phyloP scores from a whole-genome alignment of 2,113 vertebrate species.

The Xyliphius kryptos region DNA sequence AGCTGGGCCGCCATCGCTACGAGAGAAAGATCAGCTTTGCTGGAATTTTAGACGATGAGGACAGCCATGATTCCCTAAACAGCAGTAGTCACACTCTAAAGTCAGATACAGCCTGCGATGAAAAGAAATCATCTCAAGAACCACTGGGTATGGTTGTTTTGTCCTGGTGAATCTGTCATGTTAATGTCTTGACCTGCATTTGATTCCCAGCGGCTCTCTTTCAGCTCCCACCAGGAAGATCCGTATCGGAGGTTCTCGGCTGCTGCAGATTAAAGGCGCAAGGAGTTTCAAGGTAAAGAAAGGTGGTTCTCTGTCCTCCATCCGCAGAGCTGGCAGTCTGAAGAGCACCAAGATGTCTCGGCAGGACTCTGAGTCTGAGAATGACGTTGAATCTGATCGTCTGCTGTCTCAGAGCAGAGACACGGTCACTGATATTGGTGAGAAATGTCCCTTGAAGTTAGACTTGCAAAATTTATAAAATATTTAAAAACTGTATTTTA shows the following conservation, averaged over 20 bases:
- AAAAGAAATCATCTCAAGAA: slow-evolving; percentile 80
- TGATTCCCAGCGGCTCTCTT: slow-evolving; percentile 11
- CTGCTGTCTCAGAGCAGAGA: slow-evolving; percentile 96
- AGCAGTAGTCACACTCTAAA: slow-evolving; percentile 98
- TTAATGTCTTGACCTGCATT: not conserved
- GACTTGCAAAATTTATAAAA: too few relatives aligned
- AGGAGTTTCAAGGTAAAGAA: slow-evolving; percentile 97
- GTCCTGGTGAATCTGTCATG: too few relatives aligned
- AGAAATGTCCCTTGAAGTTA: not conserved
- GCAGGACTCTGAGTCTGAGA: slow-evolving; percentile 98
- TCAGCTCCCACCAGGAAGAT: slow-evolving; percentile 88
- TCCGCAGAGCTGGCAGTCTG: slow-evolving; percentile 92
- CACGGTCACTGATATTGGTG: slow-evolving; percentile 96
- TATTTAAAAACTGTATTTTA: too few relatives aligned
- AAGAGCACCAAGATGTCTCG: slow-evolving; percentile 98
- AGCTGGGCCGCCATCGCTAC: slow-evolving; percentile 90
- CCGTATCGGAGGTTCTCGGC: slow-evolving; percentile 90
- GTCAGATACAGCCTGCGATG: slow-evolving; percentile 87
- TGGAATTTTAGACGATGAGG: slow-evolving; percentile 94
- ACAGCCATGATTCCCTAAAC: slow-evolving; percentile 90
- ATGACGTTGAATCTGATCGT: slow-evolving; percentile 74
- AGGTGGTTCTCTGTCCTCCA: slow-evolving; percentile 93
- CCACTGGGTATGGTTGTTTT: too few relatives aligned
- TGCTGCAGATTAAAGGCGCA: slow-evolving; percentile 98
- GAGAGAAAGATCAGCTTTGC: slow-evolving; percentile 99